These are phyloP conservation scores for Pipa parva DNA, from an alignment of 2,113 vertebrate genomes.

Conservation along the genomic window DNA sequence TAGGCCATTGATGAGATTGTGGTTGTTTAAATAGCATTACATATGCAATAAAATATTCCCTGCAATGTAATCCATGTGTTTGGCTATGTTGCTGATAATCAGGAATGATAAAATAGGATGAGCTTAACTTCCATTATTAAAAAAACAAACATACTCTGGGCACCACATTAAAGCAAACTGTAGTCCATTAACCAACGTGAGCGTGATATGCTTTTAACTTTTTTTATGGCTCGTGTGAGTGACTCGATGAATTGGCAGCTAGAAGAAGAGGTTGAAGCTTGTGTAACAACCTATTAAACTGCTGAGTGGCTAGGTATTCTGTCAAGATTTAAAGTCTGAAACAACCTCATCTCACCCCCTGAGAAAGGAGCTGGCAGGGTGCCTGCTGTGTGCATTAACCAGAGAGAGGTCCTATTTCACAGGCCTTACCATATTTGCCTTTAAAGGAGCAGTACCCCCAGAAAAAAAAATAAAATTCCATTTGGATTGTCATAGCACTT, in stretches of 20 bases:
- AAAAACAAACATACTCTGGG: constrained; percentile 12
- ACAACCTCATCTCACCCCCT: constrained; percentile 40
- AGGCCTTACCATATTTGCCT: neutral
- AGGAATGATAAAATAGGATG: constrained; percentile 7
- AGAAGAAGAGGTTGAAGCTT: constrained; percentile 38
- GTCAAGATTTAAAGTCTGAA: constrained; percentile 39
- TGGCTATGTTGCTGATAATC: constrained; percentile 7
- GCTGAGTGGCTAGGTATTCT: constrained; percentile 38
- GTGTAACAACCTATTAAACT: constrained; percentile 43
- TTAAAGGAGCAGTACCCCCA: neutral
- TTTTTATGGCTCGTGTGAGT: constrained; percentile 32
- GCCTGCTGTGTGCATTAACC: constrained; percentile 35
- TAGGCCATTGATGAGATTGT: no score
- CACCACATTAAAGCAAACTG: constrained; percentile 27
- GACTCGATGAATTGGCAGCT: constrained; percentile 37
- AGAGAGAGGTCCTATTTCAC: constrained; percentile 19
- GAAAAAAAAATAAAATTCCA: no score
- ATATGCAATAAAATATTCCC: neutral
- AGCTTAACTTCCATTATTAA: constrained; percentile 17
- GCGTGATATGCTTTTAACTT: constrained; percentile 32
- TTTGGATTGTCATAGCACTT: no score
- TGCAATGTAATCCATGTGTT: constrained; percentile 5
- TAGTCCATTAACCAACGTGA: constrained; percentile 38
- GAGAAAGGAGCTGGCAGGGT: constrained; percentile 25
- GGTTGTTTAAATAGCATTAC: no score